These are phyloP conservation scores for Monodelphis domestica DNA, from an alignment of 2,797 vertebrate species.

Conservation along the genomic window DNA sequence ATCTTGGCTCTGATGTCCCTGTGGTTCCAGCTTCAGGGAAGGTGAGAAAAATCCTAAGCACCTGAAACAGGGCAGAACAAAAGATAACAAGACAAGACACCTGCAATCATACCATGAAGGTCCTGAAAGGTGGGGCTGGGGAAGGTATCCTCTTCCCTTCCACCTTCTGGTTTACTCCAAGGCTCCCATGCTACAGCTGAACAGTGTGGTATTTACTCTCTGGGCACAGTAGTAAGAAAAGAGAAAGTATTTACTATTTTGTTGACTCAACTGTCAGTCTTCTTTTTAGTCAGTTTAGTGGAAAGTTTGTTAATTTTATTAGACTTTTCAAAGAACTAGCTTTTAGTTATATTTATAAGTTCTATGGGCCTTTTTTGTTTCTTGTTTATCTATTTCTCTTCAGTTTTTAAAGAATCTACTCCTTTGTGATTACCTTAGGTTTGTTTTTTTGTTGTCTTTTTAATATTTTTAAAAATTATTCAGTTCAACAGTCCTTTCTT, in stretches of 20 bases:
- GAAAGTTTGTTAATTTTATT: not conserved
- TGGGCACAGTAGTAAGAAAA: not conserved
- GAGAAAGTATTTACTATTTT: not conserved
- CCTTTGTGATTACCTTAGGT: not conserved
- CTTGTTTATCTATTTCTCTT: not conserved
- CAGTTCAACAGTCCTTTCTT: too few species aligned
- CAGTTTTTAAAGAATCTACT: not conserved
- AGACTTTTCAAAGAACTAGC: not conserved
- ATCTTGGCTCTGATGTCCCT: not conserved
- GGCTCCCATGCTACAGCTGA: not conserved
- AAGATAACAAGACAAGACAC: not conserved
- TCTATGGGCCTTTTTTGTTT: not conserved
- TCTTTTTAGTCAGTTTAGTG: not conserved
- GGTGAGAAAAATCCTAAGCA: not conserved
- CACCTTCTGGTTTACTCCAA: not conserved
- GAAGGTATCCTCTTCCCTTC: not conserved
- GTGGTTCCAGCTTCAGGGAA: not conserved
- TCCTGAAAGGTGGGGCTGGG: not conserved
- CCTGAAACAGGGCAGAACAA: not conserved
- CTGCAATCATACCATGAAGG: not conserved
- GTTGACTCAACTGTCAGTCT: not conserved
- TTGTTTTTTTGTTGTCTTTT: too few species aligned
- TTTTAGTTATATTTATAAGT: not conserved
- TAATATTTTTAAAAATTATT: too few species aligned
- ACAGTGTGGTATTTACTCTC: not conserved